These are phyloP conservation scores for Oreocharis arfaki DNA, from an alignment of 2,113 vertebrate species.

Conservation along the genomic window DNA sequence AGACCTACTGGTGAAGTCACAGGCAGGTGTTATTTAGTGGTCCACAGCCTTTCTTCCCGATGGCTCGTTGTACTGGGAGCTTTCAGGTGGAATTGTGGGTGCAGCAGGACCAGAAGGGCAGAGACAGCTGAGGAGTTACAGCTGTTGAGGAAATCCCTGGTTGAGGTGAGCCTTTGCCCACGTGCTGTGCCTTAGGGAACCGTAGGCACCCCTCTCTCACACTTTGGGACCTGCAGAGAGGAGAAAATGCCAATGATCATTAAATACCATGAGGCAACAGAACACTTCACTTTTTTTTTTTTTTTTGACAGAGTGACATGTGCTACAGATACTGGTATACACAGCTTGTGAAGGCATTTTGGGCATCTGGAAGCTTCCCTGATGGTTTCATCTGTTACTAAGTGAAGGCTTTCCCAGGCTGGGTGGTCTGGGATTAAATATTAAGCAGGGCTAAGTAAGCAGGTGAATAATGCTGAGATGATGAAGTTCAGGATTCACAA, in stretches of 20 bases:
- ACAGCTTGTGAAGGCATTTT: neutral
- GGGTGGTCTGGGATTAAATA: neutral
- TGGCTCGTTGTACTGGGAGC: rapidly evolving
- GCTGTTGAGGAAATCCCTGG: neutral
- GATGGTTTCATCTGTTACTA: neutral
- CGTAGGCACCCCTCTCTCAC: rapidly evolving
- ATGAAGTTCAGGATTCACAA: neutral
- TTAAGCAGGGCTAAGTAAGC: neutral
- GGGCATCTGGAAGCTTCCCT: conserved; percentile 2
- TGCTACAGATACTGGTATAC: neutral
- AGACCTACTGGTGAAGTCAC: rapidly evolving
- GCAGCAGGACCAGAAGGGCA: rapidly evolving
- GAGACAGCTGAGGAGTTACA: neutral
- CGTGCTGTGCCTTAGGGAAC: neutral
- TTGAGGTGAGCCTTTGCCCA: neutral
- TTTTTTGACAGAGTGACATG: neutral
- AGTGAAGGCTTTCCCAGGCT: neutral
- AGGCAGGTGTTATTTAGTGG: neutral
- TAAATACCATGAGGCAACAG: neutral
- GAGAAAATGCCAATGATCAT: too few species aligned
- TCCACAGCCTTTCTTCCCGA: rapidly evolving
- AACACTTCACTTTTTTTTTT: neutral
- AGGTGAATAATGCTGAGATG: neutral
- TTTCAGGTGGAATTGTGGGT: rapidly evolving
- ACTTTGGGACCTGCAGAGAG: neutral